Evolutionary conservation across 2,888 invertebrate species (phyloP).

Genomic region (Lepetodrilus schrolli): DNA sequence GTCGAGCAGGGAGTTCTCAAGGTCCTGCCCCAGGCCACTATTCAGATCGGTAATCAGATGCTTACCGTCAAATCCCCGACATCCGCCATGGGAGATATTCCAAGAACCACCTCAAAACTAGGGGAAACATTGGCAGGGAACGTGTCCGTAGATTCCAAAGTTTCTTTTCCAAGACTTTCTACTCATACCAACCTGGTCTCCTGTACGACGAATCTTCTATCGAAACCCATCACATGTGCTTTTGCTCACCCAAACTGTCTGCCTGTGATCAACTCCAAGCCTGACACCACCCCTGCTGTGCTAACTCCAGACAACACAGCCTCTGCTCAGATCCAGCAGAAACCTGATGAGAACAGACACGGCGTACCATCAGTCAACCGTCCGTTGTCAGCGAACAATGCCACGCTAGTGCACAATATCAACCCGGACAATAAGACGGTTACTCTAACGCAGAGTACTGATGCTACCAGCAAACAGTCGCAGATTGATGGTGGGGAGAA

Average conservation of each 20-base stretch:
- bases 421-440: no score
- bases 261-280: not conserved
- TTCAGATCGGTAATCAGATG: conserved; percentile 52
- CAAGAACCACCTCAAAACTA: not conserved
- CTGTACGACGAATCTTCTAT: not conserved
- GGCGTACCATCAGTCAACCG: not conserved
- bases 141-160: not conserved
- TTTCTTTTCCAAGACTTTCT: not conserved
- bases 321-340: not conserved
- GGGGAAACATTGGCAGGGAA: not conserved
- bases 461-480: not conserved
- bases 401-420: not conserved
- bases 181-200: not conserved
- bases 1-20: conserved; percentile 60
- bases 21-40: conserved; percentile 51
- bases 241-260: not conserved
- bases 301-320: not conserved
- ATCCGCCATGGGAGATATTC: conserved; percentile 30
- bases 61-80: conserved; percentile 40
- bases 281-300: not conserved
- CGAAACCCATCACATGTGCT: not conserved
- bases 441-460: not conserved
- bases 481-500: not conserved
- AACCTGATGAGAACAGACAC: not conserved
- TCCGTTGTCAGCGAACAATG: not conserved